phyloP scores from a whole-genome alignment of 2,797 vertebrate species.

The Chelonia mydas region DNA sequence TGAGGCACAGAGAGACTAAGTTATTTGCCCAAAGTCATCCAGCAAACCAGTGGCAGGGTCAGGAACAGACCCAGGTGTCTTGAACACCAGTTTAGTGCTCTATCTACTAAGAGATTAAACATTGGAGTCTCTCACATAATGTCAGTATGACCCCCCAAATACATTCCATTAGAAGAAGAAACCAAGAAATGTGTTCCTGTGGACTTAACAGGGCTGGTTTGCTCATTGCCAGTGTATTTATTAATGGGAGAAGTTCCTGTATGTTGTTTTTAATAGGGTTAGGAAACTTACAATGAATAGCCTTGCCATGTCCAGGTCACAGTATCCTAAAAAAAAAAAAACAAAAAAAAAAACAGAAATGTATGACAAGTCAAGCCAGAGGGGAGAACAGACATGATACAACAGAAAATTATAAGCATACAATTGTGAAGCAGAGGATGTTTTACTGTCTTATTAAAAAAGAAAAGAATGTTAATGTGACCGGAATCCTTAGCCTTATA shows the following conservation, averaged over 20 bases:
- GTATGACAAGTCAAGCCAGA: conserved; percentile 13
- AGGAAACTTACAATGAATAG: conserved; percentile 89
- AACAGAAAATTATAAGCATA: background rate
- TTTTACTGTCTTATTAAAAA: conserved; percentile 21
- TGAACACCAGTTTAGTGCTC: background rate
- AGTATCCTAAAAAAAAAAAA: conserved; percentile 88
- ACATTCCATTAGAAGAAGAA: conserved; percentile 27
- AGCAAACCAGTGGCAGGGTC: background rate
- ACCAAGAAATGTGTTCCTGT: conserved; percentile 19
- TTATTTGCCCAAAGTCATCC: background rate
- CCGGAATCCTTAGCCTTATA: background rate
- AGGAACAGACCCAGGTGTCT: background rate
- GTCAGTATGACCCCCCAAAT: background rate
- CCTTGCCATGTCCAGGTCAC: conserved; percentile 99
- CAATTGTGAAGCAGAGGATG: background rate
- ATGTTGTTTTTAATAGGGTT: conserved; percentile 15
- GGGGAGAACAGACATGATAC: background rate
- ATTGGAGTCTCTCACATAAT: background rate
- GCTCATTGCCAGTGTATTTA: background rate
- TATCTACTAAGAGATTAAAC: background rate
- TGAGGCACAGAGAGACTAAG: background rate
- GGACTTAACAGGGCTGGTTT: conserved; percentile 14
- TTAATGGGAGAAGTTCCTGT: background rate
- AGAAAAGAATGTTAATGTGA: background rate
- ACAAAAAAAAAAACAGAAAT: conserved; percentile 16